These are phyloP conservation scores for Pantherophis guttatus DNA, from an alignment of 2,113 vertebrate species.

Conservation along the genomic window DNA sequence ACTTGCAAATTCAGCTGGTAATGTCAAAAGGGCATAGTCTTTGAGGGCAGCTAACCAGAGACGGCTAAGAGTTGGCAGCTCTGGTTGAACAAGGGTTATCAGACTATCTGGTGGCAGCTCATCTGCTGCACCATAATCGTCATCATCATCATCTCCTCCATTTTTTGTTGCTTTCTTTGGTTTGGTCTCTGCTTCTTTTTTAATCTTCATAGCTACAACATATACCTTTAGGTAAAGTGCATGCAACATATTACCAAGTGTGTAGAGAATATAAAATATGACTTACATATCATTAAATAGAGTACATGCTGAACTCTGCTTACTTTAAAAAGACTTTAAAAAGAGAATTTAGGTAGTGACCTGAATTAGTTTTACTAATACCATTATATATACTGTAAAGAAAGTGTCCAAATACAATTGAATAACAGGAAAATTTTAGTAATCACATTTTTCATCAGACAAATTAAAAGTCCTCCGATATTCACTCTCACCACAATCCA, in stretches of 20 bases:
- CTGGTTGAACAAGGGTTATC: constrained; percentile 92
- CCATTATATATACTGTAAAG: background rate
- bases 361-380: background rate
- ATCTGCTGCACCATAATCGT: constrained; percentile 77
- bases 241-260: background rate
- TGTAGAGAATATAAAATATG: background rate
- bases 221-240: constrained; percentile 80
- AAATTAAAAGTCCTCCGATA: background rate
- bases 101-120: constrained; percentile 93
- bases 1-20: constrained; percentile 95
- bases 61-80: constrained; percentile 88
- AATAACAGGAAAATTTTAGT: background rate
- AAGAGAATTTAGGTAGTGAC: background rate
- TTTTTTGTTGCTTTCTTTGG: constrained; percentile 73
- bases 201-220: constrained; percentile 95
- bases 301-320: background rate
- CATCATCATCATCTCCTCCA: constrained; percentile 82
- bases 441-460: background rate
- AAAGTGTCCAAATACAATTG: background rate
- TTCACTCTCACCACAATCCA: background rate
- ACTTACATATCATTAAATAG: background rate
- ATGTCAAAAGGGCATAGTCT: constrained; percentile 93
- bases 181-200: constrained; percentile 88
- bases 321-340: background rate
- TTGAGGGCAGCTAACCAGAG: constrained; percentile 93